These are phyloP conservation scores for Grammomys surdaster DNA, from an alignment of 2,113 vertebrate genomes.

Conservation along the genomic window DNA sequence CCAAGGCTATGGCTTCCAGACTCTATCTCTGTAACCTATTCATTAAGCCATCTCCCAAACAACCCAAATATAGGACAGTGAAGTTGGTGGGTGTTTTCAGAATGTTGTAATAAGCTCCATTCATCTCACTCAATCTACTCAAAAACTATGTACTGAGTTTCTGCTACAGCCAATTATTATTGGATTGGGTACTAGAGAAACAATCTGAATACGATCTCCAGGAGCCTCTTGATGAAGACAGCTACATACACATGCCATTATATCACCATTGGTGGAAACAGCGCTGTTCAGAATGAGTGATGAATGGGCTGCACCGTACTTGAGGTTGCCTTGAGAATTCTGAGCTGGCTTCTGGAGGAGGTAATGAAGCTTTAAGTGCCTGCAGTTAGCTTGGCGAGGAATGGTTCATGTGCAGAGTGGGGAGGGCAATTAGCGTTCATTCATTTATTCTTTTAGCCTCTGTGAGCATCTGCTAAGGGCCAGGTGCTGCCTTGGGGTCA, in stretches of 20 bases:
- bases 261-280: neutral
- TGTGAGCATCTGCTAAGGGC: neutral
- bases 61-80: neutral
- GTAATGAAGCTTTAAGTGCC: neutral
- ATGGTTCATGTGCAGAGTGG: neutral
- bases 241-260: neutral
- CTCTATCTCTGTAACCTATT: neutral
- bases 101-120: constrained; percentile 25
- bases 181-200: constrained; percentile 5
- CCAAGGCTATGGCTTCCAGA: neutral
- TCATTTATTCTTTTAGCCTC: neutral
- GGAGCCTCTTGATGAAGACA: neutral
- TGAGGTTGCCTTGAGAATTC: neutral
- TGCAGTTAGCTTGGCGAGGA: neutral
- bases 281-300: neutral
- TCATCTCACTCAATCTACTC: constrained; percentile 5
- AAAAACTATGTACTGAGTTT: neutral
- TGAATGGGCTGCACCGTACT: neutral
- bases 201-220: neutral
- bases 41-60: neutral
- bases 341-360: constrained; percentile 9
- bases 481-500: neutral
- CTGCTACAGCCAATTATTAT: neutral
- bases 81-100: constrained; percentile 2
- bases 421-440: neutral